Conservation (phyloP, 2,797 vertebrate species). For the Morus bassanus region DNA sequence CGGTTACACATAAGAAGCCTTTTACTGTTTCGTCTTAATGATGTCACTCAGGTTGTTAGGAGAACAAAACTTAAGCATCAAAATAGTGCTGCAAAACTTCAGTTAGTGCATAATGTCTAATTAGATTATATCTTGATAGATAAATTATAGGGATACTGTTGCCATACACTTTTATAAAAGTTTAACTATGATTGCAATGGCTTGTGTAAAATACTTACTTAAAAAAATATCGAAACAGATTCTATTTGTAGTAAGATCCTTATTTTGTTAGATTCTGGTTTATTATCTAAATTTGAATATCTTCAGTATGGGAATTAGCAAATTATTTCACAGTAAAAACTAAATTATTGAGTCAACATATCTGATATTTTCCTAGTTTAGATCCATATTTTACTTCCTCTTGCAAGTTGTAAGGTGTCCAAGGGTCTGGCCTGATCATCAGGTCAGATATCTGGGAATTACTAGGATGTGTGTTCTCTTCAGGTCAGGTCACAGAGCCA, state of each 20-base stretch:
- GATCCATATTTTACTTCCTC: not conserved
- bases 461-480: not conserved
- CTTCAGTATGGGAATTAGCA: not conserved
- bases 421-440: not conserved
- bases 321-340: not conserved
- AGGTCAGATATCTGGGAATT: not conserved
- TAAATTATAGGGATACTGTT: not conserved
- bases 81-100: not conserved
- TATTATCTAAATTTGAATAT: not conserved
- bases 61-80: not conserved
- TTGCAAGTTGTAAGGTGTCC: not conserved
- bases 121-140: not conserved
- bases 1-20: not conserved
- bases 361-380: not conserved
- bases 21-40: not conserved
- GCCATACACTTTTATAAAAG: not conserved
- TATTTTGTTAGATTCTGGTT: not conserved
- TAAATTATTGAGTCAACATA: not conserved
- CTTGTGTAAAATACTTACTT: not conserved
- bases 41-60: not conserved
- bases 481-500: not conserved
- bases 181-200: not conserved
- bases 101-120: not conserved
- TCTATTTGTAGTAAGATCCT: not conserved
- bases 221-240: not conserved